Evolutionary conservation across 2,888 invertebrate species (phyloP).

Genomic region (Chrysina gloriosa): DNA sequence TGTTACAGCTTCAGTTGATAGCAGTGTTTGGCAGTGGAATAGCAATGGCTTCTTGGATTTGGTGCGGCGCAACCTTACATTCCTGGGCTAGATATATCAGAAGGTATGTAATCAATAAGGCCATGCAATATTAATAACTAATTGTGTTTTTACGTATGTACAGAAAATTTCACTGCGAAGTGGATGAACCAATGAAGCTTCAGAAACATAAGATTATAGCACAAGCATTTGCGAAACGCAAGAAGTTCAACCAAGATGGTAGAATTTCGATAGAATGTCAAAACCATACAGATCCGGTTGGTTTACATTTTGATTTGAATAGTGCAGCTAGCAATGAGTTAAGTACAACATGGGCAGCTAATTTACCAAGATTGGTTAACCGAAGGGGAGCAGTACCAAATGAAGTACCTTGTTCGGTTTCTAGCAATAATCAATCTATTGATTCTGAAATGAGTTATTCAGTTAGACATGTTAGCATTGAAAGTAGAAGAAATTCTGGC

Average conservation of each 20-base stretch:
- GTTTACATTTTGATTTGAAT: conserved; percentile 78
- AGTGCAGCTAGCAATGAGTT: conserved; percentile 83
- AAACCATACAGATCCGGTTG: conserved; percentile 92
- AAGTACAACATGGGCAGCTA: conserved; percentile 93
- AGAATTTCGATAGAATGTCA: conserved; percentile 88
- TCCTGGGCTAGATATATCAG: conserved; percentile 88
- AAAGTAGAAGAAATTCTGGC: conserved; percentile 86
- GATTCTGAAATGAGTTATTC: conserved; percentile 79
- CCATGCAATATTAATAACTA: too few species aligned
- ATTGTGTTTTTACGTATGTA: conserved; percentile 48
- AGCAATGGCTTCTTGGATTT: conserved; percentile 94
- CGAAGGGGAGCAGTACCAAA: conserved; percentile 85
- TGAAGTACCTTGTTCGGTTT: conserved; percentile 67
- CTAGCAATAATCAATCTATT: conserved; percentile 69
- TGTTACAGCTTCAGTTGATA: conserved; percentile 84
- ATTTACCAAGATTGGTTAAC: conserved; percentile 86
- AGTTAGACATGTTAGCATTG: conserved; percentile 84
- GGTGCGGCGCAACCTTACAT: conserved; percentile 86
- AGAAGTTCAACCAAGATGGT: conserved; percentile 85
- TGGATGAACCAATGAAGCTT: conserved; percentile 76
- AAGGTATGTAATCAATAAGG: conserved; percentile 70
- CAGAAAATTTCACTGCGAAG: conserved; percentile 79
- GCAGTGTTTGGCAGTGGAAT: conserved; percentile 87
- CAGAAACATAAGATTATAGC: conserved; percentile 92
- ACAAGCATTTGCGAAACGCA: conserved; percentile 88